A percentile compares a stretch with the other conserved stretches of the same genome.
Conservation (phyloP, 2,888 invertebrate species). For the Synanthedon formicaeformis region DNA sequence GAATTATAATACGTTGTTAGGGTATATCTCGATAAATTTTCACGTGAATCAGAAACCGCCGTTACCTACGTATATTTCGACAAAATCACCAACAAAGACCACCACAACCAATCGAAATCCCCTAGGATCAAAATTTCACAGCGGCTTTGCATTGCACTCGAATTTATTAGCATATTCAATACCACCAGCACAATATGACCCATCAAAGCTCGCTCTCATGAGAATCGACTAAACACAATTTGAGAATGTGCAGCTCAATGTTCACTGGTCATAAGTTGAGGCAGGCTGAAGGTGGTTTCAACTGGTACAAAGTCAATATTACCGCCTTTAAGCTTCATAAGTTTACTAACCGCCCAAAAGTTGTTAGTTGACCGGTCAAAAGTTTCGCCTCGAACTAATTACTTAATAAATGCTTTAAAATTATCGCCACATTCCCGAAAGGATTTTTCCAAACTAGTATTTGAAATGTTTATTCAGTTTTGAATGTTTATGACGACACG, state of each 20-base stretch:
- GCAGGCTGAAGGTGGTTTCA: constrained; percentile 15
- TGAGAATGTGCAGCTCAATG: constrained; percentile 9
- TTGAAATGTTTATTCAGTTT: no score
- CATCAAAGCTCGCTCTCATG: constrained; percentile 4
- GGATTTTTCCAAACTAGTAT: not conserved
- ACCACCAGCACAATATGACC: constrained; percentile 21
- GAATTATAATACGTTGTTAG: no score
- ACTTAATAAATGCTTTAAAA: not conserved
- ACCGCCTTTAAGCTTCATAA: not conserved
- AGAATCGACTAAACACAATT: not conserved
- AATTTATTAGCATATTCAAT: constrained; percentile 41
- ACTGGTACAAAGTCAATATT: not conserved
- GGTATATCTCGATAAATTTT: no score
- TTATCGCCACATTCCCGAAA: not conserved
- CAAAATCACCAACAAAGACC: not conserved
- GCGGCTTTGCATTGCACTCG: constrained; percentile 26
- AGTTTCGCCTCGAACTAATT: not conserved
- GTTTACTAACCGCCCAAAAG: not conserved
- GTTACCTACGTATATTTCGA: not conserved
- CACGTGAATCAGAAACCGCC: no score
- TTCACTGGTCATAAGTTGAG: constrained; percentile 26
- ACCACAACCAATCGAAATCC: not conserved
- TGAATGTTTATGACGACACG: no score
- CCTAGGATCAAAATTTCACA: constrained; percentile 34
- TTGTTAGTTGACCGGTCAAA: not conserved